Conservation (phyloP, 2,797 vertebrate species). For the Amblyraja radiata region DNA sequence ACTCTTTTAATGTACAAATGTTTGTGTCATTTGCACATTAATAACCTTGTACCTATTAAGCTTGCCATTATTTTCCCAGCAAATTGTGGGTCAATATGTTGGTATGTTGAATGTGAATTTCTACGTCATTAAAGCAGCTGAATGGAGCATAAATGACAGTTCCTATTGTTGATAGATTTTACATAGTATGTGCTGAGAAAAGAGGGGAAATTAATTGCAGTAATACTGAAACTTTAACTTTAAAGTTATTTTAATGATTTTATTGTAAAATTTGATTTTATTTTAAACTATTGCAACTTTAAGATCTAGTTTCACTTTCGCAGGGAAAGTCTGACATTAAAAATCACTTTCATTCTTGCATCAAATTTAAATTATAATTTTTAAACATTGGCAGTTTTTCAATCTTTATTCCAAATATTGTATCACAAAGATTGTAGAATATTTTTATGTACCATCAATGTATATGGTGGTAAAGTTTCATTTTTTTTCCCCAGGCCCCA, state of each 20-base stretch:
- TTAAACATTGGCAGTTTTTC: neutral
- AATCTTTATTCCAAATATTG: neutral
- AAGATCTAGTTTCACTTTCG: neutral
- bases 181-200: neutral
- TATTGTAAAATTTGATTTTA: neutral
- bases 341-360: neutral
- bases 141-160: neutral
- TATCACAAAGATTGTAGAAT: no score
- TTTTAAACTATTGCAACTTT: neutral
- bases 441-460: no score
- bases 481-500: no score
- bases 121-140: neutral
- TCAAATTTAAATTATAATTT: neutral
- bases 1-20: neutral
- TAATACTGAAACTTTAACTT: neutral
- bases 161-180: neutral
- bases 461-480: no score
- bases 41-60: neutral
- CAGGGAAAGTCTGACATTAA: neutral
- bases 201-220: neutral
- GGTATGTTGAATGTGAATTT: neutral
- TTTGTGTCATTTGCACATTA: neutral
- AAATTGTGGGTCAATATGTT: neutral
- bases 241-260: neutral
- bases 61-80: no score